Evolutionary conservation across 1,140 invertebrate genomes (phyloP), one percentile per base, ranked within the genome.

Genomic region (Lasioglossum albipes): DNA sequence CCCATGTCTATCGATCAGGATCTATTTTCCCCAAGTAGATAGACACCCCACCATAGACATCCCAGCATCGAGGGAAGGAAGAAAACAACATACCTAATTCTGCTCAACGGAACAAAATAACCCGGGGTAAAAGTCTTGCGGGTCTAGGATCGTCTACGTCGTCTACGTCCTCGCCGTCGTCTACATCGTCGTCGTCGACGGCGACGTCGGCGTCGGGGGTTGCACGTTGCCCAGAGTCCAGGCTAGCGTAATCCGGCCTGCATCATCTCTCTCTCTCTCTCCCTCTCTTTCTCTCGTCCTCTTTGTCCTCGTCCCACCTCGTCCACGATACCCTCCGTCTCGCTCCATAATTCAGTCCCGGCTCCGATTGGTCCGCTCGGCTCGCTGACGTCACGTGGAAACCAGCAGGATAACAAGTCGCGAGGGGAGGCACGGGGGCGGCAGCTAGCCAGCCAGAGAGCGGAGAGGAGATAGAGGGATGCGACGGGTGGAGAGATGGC

Each of bases 301-400:
- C 36, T 4, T 57, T n/a, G 13, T 41, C 52, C 20, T 20, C 67
- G 59, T 76, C 71, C 13, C 52, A 20, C 52, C 57, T 31, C 69
- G 57, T 79, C 57, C 45, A 13, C 75, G 18, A 9, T 18, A 3
- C 57, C 18, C 65, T 84, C 83, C 74, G 81, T 88, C 79, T 87
- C 89, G 87, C 86, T 91, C 87, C 86, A 89, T 91, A 91, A 92
- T 92, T 92, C 89, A 91, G 86, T 77, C 79, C 79, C 71, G 77
- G 82, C 64, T 77, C 49, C 78, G 84, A 92, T 92, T 91, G 90
- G 91, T 89, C 84, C 85, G 83, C 76, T 78, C 69, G 77, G 74
- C 27, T n/a, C 72, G 83, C 88, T 91, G 89, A 91, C 90, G 90
- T 92, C 90, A 92, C 87, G 85, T 83, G 86, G 72, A 90, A 89